Conservation (phyloP, 53 echinoderm and acorn worm genomes). For the Arbacia lixula region DNA sequence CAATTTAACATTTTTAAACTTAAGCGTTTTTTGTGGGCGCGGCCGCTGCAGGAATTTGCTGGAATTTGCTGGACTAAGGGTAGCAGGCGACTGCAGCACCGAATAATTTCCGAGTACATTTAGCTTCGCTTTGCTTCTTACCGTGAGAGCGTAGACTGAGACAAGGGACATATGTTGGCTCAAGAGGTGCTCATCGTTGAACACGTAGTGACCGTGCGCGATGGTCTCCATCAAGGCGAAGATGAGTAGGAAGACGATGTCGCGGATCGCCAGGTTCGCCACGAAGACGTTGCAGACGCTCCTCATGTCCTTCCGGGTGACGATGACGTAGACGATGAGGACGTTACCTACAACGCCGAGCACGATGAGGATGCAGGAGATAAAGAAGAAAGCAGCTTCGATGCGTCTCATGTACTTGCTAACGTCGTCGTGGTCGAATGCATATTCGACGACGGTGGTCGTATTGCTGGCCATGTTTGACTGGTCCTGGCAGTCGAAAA, state of each 20-base stretch:
- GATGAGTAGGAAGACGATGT: slow-evolving; percentile 19
- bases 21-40: too few species aligned
- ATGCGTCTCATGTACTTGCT: not conserved
- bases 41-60: too few species aligned
- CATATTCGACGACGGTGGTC: not conserved
- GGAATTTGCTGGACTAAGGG: too few species aligned
- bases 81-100: too few species aligned
- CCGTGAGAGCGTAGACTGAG: slow-evolving; percentile 20
- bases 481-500: too few species aligned
- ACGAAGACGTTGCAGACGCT: slow-evolving; percentile 49
- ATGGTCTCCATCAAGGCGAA: slow-evolving; percentile 3
- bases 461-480: too few species aligned
- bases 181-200: not conserved
- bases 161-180: not conserved
- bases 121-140: too few species aligned
- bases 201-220: not conserved
- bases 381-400: not conserved
- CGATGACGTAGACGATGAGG: slow-evolving; percentile 28
- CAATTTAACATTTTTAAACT: too few species aligned
- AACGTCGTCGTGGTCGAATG: not conserved
- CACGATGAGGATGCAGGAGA: not conserved
- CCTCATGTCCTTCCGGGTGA: slow-evolving; percentile 19
- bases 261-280: slow-evolving; percentile 39
- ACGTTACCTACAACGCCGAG: slow-evolving; percentile 25
- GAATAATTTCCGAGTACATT: too few species aligned